Percentiles rank a stretch among this genome's conserved stretches.
phyloP scores from a whole-genome alignment of 2,113 vertebrate species.

The Thunnus maccoyii region DNA sequence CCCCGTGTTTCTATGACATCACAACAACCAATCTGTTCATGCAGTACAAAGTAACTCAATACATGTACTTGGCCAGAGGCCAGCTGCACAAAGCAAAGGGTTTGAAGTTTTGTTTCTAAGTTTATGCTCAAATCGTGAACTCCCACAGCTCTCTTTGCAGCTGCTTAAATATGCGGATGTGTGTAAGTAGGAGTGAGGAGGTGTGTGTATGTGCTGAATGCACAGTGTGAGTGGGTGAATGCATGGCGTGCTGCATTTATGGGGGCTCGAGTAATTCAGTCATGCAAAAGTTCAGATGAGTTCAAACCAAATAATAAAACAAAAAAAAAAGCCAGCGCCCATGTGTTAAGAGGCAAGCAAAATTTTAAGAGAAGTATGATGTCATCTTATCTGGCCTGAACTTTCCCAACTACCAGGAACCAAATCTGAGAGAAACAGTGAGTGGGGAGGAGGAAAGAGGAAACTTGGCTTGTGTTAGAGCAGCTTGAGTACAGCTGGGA shows the following conservation, averaged over 20 bases:
- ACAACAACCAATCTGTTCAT: conserved; percentile 52
- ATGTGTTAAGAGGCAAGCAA: conserved; percentile 14
- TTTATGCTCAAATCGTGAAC: conserved; percentile 60
- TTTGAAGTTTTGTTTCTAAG: conserved; percentile 58
- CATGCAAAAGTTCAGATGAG: conserved; percentile 30
- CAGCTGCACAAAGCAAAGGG: conserved; percentile 57
- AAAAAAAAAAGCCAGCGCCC: conserved; percentile 19
- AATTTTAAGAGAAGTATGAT: conserved; percentile 52
- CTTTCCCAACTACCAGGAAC: conserved; percentile 56
- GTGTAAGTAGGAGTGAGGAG: conserved; percentile 64
- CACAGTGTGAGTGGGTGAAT: conserved; percentile 49
- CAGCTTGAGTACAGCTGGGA: conserved; percentile 78
- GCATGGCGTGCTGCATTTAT: conserved; percentile 39
- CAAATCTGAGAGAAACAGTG: conserved; percentile 60
- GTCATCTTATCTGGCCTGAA: conserved; percentile 66
- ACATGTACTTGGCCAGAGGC: conserved; percentile 34
- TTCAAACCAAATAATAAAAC: conserved; percentile 25
- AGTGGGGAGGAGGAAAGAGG: conserved; percentile 65
- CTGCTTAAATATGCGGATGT: conserved; percentile 63
- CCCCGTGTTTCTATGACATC: conserved; percentile 66
- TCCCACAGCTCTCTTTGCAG: conserved; percentile 58
- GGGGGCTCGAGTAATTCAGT: conserved; percentile 35
- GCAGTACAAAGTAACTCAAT: conserved; percentile 59
- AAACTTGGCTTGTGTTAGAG: conserved; percentile 74
- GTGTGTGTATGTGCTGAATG: conserved; percentile 48